Conservation (phyloP, 64 coral and sea anemone genomes). For the Montipora efflorescens region DNA sequence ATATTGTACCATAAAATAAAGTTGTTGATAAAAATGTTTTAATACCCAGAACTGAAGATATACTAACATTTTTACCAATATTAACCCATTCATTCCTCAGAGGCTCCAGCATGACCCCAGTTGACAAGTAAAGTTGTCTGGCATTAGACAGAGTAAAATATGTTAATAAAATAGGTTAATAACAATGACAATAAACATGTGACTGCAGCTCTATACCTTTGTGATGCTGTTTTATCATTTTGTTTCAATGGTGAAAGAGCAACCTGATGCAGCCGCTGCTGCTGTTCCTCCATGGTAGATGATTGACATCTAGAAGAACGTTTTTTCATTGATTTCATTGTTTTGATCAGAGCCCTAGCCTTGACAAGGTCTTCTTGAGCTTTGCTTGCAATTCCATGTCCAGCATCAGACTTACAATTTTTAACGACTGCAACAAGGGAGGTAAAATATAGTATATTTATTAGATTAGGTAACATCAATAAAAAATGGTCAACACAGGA, state of each 20-base stretch:
- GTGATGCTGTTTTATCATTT: neutral
- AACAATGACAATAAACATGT: neutral
- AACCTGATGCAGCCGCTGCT: constrained; percentile 68
- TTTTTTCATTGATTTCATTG: constrained; percentile 78
- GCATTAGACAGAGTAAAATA: too few relatives aligned
- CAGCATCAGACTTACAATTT: neutral
- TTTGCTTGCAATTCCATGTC: constrained; percentile 24
- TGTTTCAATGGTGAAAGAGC: neutral
- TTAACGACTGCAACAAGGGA: neutral
- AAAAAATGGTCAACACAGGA: too few relatives aligned
- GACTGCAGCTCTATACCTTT: neutral
- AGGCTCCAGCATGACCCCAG: too few relatives aligned
- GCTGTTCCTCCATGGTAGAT: constrained; percentile 21
- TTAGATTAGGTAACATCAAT: too few relatives aligned
- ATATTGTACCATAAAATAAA: too few relatives aligned
- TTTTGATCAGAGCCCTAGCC: constrained; percentile 78
- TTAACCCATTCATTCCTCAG: too few relatives aligned
- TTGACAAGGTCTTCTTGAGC: constrained; percentile 78
- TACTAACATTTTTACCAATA: too few relatives aligned
- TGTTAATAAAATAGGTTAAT: neutral
- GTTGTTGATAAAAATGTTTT: too few relatives aligned
- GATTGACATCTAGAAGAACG: constrained; percentile 50
- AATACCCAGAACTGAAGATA: too few relatives aligned
- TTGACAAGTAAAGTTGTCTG: too few relatives aligned
- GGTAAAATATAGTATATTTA: neutral